A percentile compares a stretch with the other conserved stretches of the same genome.
Conservation (phyloP, 2,113 vertebrate genomes). For the Nothocercus nigrocapillus region DNA sequence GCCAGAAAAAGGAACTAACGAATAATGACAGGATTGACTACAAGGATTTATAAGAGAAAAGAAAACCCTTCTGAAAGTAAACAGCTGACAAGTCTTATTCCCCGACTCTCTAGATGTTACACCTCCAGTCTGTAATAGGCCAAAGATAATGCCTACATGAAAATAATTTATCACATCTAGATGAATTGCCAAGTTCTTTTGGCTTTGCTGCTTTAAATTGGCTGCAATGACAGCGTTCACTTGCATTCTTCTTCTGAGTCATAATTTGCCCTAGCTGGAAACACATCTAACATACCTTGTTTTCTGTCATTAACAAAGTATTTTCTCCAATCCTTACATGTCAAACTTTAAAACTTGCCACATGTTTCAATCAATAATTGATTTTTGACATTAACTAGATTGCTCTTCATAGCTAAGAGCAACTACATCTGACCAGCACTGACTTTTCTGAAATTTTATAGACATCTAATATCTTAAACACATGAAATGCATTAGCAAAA, state of each 20-base stretch:
- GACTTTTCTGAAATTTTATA: neutral
- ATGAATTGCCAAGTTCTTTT: neutral
- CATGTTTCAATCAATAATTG: neutral
- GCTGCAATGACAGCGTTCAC: neutral
- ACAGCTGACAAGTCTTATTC: too few species aligned
- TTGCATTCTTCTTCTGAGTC: neutral
- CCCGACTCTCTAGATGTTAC: neutral
- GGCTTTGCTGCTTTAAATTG: neutral
- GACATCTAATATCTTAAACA: neutral
- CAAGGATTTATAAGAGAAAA: neutral
- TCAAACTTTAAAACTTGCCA: neutral
- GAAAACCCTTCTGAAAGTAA: neutral
- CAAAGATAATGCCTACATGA: neutral
- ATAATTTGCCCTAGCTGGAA: neutral
- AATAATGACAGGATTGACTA: neutral
- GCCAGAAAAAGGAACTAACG: neutral
- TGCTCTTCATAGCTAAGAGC: neutral
- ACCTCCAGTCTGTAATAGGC: neutral
- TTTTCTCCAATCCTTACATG: neutral
- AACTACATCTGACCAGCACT: neutral
- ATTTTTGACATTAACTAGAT: neutral
- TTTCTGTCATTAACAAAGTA: neutral
- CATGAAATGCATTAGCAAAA: neutral
- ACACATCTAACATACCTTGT: neutral
- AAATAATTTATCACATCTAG: neutral